Evolutionary conservation across 2,888 invertebrate species (phyloP), one percentile per base, ranked within the genome.

Genomic region (Taenaris catops): DNA sequence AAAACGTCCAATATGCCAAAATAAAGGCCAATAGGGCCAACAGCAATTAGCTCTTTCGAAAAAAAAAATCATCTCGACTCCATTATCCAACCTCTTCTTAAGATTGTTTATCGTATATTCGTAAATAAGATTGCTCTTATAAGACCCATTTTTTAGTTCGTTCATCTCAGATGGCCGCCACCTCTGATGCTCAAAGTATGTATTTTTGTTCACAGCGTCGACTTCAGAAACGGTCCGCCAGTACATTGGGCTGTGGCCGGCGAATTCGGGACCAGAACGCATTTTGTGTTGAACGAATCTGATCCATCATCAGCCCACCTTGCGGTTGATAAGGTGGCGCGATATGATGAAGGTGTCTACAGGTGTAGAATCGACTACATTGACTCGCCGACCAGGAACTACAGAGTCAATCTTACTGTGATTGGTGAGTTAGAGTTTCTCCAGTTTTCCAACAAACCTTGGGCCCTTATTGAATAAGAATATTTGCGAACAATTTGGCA

Each of bases 321-420:
- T 24, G 91, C 91, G 49, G 91, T 95, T 49, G 91, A 91, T 58
- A 90, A 91, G 55, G 93, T 94, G 38, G 90, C 90, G 36, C 72
- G 88, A 23, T 88, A 89, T 11, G 96, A 96, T 57, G 94, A 95
- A 53, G 96, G 96, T 1, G 79, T 94, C 20, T 97, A 95, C 71
- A 89, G 96, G 37, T 96, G 96, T 70, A 88, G 96, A 51, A 93
- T 96, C 48, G 96, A 97, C 83, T 97, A 96, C 64, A 90, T 93
- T 42, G 93, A 96, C 72, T 94, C 95, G 0, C 96, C 96, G 0
- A 96, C 96, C 0, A 90, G 93, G 57, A 96, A 96, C 73, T 95
- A 93, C 61, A 90, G 91, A 60, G 92, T 96, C 60, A 96, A 95
- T 67, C 89, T 96, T 53, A 95, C 94, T 53, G 91, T 97, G 65